Evolutionary conservation across 30 jellyfish, hydroid and myxozoan genomes (phyloP).

Genomic region (Aurelia aurita): DNA sequence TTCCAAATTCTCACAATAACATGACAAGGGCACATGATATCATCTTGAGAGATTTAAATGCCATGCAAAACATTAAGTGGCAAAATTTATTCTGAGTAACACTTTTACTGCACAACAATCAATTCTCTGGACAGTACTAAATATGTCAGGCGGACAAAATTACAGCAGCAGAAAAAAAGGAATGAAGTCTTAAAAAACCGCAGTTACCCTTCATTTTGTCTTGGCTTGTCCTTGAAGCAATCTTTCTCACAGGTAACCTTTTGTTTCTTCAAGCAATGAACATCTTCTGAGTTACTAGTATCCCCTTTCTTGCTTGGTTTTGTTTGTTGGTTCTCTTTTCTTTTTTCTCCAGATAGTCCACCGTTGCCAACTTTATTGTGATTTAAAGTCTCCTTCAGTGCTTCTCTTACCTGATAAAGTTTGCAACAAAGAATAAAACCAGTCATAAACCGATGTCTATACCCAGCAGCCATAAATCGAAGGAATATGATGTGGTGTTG

Average conservation of each 20-base stretch:
- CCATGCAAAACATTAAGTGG: too few species aligned
- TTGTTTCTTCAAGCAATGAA: neutral
- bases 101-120: too few species aligned
- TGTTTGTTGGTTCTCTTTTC: slow-evolving; percentile 6
- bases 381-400: slow-evolving; percentile 5
- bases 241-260: neutral
- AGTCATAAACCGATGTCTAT: neutral
- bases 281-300: neutral
- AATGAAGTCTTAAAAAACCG: neutral
- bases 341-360: slow-evolving; percentile 24
- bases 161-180: too few species aligned
- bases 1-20: too few species aligned
- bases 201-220: slow-evolving; percentile 22
- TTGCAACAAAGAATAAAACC: neutral
- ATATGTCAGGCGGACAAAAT: too few species aligned
- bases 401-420: neutral
- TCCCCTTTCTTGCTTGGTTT: neutral
- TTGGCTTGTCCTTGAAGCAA: neutral
- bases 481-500: too few species aligned
- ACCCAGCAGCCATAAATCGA: neutral
- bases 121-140: too few species aligned
- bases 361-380: neutral
- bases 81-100: too few species aligned
- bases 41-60: too few species aligned
- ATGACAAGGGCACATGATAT: too few species aligned